Base-by-base conservation (phyloP, 2,113 vertebrate genomes). In the Spermophilus dauricus region DNA sequence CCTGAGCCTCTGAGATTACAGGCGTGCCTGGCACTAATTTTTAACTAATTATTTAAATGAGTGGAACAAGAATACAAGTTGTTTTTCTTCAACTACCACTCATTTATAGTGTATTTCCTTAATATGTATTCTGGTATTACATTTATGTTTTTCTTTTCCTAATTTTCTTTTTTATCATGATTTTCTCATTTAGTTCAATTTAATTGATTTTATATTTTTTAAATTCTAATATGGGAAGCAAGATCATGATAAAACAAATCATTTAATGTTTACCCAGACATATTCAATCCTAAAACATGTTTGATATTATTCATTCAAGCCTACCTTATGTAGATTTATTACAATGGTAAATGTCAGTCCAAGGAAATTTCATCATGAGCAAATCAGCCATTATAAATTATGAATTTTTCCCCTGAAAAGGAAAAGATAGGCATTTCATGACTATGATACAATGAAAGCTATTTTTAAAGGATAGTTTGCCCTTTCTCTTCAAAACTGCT, bases 221-320 rank as follows among this genome's bases (percentile, higher is more conserved):
- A 63, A 17, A 63, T 56, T 93, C 84, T 86, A 45, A 95, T 56
- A 48, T 82, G 78, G 13, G 75, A 97, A 96, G 22, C 4, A 84
- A 61, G 82, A 51, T 88, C 28, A 61, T 70, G 51, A 80, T 30
- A 83, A 86, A 45, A 76, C 5, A 70, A 95, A 82, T 90, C 18
- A 82, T 37, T 86, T 92, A 70, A 83, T 17, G 24, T 89, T 97
- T 94, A 32, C 53, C 28, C 26, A 91, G 42, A 56, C 28, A 9
- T 20, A 45, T 85, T 73, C 39, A 8, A 87, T 95, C 96, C 58
- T 91, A 39, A 86, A 97, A 78, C 34, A 39, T 80, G 58, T 86
- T 96, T 97, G 89, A 70, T 76, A 58, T 26, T 80, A 17, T 48
- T 11, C 53, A 92, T 96, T 98, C 95, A 95, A 86, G 56, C 94